Conservation (phyloP, 2,113 vertebrate species). For the Oncorhynchus nerka region DNA sequence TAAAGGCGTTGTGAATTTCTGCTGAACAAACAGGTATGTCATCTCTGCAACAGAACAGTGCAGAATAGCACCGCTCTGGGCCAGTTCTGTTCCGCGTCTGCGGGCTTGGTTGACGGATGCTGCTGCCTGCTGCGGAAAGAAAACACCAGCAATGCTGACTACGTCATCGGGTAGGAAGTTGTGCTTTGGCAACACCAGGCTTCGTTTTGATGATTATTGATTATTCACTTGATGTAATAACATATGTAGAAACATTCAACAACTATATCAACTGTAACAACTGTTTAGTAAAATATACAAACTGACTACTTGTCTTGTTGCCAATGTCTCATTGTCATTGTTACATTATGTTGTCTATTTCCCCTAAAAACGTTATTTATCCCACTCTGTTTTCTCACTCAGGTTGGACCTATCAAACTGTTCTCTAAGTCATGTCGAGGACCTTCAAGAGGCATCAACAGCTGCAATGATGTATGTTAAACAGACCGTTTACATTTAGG, state of each 20-base stretch:
- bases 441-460: conserved; percentile 66
- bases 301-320: no score
- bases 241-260: no score
- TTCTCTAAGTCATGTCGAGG: conserved; percentile 67
- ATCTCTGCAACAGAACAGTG: conserved; percentile 56
- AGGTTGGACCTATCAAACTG: conserved; percentile 88
- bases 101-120: conserved; percentile 59
- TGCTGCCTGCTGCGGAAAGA: conserved; percentile 61
- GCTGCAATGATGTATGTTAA: conserved; percentile 78
- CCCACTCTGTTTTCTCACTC: background rate
- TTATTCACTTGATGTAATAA: no score
- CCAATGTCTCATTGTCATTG: no score
- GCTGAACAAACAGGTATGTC: conserved; percentile 59
- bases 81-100: conserved; percentile 52
- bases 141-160: conserved; percentile 35
- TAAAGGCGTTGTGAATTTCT: background rate
- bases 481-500: background rate
- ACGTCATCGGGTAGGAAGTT: conserved; percentile 65
- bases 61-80: conserved; percentile 53
- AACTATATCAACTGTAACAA: no score
- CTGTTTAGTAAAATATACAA: no score
- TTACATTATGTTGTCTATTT: background rate
- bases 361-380: background rate
- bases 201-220: background rate
- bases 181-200: background rate